These are phyloP conservation scores for Thera britannica DNA, from an alignment of 2,888 invertebrate genomes.

Conservation along the genomic window DNA sequence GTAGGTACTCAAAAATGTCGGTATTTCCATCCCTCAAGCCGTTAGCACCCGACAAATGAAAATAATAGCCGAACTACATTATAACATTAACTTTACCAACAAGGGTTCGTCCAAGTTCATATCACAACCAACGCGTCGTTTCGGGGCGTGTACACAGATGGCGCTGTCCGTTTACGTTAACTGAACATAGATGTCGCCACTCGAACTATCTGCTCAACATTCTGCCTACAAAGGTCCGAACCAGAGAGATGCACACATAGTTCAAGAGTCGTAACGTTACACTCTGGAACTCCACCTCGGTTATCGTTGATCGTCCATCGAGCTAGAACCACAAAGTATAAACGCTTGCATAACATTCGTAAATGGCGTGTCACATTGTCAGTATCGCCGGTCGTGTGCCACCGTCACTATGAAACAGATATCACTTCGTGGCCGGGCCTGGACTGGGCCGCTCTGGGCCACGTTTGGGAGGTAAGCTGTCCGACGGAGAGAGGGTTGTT, in stretches of 20 bases:
- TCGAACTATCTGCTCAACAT: slow-evolving; percentile 45
- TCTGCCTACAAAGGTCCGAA: slow-evolving; percentile 39
- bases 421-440: slow-evolving; percentile 77
- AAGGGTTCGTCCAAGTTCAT: slow-evolving; percentile 55
- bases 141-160: slow-evolving; percentile 58
- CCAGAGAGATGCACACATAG: slow-evolving; percentile 46
- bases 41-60: slow-evolving; percentile 63
- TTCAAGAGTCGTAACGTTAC: slow-evolving; percentile 34
- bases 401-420: slow-evolving; percentile 78
- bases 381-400: slow-evolving; percentile 38
- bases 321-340: slow-evolving; percentile 48
- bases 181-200: slow-evolving; percentile 53
- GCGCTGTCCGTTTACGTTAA: slow-evolving; percentile 49
- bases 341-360: slow-evolving; percentile 28
- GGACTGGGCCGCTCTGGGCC: slow-evolving; percentile 73
- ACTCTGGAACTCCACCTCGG: slow-evolving; percentile 48
- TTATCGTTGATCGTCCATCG: slow-evolving; percentile 47
- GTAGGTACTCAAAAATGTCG: slow-evolving; percentile 60
- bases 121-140: slow-evolving; percentile 73
- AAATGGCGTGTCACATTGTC: slow-evolving; percentile 40
- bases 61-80: slow-evolving; percentile 41
- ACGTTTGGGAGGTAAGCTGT: slow-evolving; percentile 91
- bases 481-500: slow-evolving; percentile 97
- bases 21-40: slow-evolving; percentile 56
- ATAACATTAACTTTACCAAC: slow-evolving; percentile 53